Evolutionary conservation across 2,113 vertebrate species (phyloP), one percentile per base, ranked within the genome.

Genomic region (Dipodomys spectabilis): DNA sequence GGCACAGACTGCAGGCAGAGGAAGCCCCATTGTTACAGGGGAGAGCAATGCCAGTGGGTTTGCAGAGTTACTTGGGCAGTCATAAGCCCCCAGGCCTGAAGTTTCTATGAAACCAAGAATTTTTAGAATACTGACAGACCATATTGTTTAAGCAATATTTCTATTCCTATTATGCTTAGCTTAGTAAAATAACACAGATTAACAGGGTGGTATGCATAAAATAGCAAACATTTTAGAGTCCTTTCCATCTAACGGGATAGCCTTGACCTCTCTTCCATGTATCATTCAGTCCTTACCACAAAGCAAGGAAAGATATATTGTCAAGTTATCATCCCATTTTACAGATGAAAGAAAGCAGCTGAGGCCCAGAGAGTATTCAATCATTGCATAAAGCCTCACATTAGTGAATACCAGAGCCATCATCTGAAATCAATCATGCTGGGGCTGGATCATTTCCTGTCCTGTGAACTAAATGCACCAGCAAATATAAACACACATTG

Each of bases 331-430:
- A 49, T 65, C 10, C 23, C 5, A 19, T n/a, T 93, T 62, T 67
- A 94, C 18, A 75, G 32, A 82, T 53, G 44, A 82, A 13, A 81
- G 81, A 96, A 94, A 82, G 39, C 39, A 39, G 39, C 22, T 6
- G 88, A 94, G 69, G 77, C 35, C 44, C 27, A 27, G 22, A 78
- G 86, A 79, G 67, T 88, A 74, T 65, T 7, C 53, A 22, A 20
- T 22, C 60, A 88, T 57, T 64, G 15, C 7, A 60, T 27, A 72
- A 81, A 82, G 60, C 25, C 39, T 28, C 10, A 64, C 30, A 44
- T 10, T 39, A n/a, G 53, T 44, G 45, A 83, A 80, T 4, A 18
- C n/a, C 71, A 88, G 28, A 84, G 68, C 68, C n/a, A 68, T 69
- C 86, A 45, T 77, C 28, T 69, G 77, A 84, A 86, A 18, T 16